phyloP scores from a whole-genome alignment of 2,113 vertebrate genomes.

The Pteropus alecto region DNA sequence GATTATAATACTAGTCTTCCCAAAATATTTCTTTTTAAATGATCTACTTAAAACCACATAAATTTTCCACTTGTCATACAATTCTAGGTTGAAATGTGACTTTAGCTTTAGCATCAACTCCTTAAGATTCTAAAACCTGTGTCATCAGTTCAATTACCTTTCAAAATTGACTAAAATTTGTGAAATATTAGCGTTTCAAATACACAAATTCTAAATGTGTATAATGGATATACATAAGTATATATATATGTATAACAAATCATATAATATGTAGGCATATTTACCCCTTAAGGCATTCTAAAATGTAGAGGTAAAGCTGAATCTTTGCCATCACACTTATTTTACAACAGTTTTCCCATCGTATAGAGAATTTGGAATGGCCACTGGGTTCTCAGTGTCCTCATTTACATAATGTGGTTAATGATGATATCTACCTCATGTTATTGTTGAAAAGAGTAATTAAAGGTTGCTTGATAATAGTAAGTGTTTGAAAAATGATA shows the following conservation, averaged over 20 bases:
- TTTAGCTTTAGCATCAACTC: not conserved
- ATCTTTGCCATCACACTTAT: not conserved
- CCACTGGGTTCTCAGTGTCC: not conserved
- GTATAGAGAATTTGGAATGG: not conserved
- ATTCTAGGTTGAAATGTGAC: not conserved
- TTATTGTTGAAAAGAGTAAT: not conserved
- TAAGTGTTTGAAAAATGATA: not conserved
- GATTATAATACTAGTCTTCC: not conserved
- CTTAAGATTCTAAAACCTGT: not conserved
- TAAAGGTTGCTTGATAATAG: not conserved
- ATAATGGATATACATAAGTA: not conserved
- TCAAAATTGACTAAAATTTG: not conserved
- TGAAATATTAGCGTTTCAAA: constrained; percentile 11
- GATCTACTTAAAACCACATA: constrained; percentile 29
- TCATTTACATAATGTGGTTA: constrained; percentile 19
- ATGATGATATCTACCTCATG: not conserved
- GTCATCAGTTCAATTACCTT: not conserved
- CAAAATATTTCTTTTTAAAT: constrained; percentile 43
- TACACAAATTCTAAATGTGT: not conserved
- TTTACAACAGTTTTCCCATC: not conserved
- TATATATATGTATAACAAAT: not conserved
- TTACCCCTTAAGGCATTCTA: constrained; percentile 15
- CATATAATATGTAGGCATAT: not conserved
- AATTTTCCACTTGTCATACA: not conserved
- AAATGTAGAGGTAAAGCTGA: not conserved